phyloP scores from a whole-genome alignment of 2,888 invertebrate genomes.

The Ditula angustiorana region DNA sequence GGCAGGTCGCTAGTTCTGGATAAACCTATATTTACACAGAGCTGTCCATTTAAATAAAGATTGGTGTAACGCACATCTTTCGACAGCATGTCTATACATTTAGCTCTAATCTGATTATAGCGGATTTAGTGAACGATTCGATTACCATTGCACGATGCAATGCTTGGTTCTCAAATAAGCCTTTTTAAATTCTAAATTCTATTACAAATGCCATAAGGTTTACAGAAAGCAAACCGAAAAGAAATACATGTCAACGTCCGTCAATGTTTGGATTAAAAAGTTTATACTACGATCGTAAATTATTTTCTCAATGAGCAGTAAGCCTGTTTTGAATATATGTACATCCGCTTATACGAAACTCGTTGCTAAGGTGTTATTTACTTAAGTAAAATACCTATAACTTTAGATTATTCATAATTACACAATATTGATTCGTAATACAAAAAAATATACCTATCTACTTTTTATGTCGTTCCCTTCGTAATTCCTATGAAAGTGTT shows the following conservation, averaged over 20 bases:
- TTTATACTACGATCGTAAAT: constrained; percentile 24
- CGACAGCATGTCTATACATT: constrained; percentile 57
- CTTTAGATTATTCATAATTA: too few relatives aligned
- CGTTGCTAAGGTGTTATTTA: not conserved
- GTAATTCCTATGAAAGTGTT: too few relatives aligned
- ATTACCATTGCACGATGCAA: constrained; percentile 69
- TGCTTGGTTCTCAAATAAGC: not conserved
- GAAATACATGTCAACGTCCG: constrained; percentile 12
- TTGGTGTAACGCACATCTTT: constrained; percentile 15
- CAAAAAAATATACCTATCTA: too few relatives aligned
- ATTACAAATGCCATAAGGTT: not conserved
- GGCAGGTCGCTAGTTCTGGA: too few relatives aligned
- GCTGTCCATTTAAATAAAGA: constrained; percentile 8
- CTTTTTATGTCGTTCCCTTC: too few relatives aligned
- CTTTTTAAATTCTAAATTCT: not conserved
- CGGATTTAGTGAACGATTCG: constrained; percentile 67
- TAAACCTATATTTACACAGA: not conserved
- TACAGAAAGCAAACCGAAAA: not conserved
- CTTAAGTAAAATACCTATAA: not conserved
- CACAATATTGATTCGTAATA: too few relatives aligned
- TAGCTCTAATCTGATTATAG: constrained; percentile 75
- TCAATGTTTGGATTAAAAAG: constrained; percentile 18
- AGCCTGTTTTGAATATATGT: constrained; percentile 2
- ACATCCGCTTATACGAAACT: not conserved
- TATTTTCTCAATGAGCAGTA: constrained; percentile 2